Conservation (phyloP, 2,797 vertebrate genomes). For the Xyrichtys novacula region DNA sequence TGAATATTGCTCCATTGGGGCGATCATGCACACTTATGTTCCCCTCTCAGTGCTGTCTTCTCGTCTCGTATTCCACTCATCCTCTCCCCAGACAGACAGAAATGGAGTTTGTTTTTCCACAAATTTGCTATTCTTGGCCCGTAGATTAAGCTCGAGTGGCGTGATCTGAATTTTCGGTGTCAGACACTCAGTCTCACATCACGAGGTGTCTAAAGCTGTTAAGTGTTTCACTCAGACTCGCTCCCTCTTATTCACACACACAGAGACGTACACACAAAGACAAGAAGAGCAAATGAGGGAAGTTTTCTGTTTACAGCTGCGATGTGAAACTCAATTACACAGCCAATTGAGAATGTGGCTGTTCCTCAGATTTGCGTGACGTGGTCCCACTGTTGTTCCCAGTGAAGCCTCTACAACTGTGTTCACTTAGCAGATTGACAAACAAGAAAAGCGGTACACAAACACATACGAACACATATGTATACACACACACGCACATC, state of each 20-base stretch:
- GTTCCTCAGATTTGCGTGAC: conserved; percentile 62
- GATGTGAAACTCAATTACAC: conserved; percentile 77
- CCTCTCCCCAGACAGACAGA: conserved; percentile 24
- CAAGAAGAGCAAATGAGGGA: conserved; percentile 31
- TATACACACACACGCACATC: conserved; percentile 45
- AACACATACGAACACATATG: conserved; percentile 3
- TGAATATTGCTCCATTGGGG: neutral
- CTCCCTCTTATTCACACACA: neutral
- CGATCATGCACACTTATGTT: neutral
- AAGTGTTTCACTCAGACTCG: conserved; percentile 32
- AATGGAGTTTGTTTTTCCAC: conserved; percentile 46
- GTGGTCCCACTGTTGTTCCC: conserved; percentile 49
- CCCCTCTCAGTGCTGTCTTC: conserved; percentile 1
- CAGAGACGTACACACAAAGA: neutral
- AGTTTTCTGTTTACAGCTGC: conserved; percentile 64
- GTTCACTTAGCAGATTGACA: conserved; percentile 50
- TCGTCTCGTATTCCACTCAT: conserved; percentile 11
- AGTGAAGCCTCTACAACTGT: conserved; percentile 52
- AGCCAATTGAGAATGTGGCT: conserved; percentile 70
- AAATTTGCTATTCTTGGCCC: conserved; percentile 56
- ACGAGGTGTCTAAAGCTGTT: conserved; percentile 51
- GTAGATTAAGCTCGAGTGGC: conserved; percentile 35
- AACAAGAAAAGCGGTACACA: conserved; percentile 39
- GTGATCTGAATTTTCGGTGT: conserved; percentile 60
- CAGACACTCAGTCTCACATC: conserved; percentile 56